Evolutionary conservation across 2,888 invertebrate genomes (phyloP), one percentile per base, ranked within the genome.

Genomic region (Argyresthia albistria): DNA sequence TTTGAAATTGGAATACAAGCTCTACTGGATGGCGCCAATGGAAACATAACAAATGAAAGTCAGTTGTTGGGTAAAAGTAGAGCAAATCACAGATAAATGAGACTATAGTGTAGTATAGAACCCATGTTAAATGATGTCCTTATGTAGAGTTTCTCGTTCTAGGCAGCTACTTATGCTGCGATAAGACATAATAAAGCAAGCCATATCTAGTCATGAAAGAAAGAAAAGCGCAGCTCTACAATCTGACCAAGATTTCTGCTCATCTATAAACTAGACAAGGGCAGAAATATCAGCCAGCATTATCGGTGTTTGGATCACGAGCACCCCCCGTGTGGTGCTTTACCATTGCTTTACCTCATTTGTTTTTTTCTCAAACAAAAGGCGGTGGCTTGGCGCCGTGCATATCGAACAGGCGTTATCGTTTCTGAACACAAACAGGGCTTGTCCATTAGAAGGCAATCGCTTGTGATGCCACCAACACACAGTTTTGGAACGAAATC

Each of bases 381-480:
- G 60, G 74, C 80, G 66, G 82, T 82, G 82, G 82, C 83, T 66
- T 81, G 86, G 86, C 86, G 87, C 87, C 87, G 78, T 66, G 76
- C 76, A 73, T 86, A 87, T 87, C 87, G 73, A 77, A 71, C 75
- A 70, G 60, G 66, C 70, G 73, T 87, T 87, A 87, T 87, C 87
- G 64, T 62, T 54, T 56, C 60, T 70, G 74, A 76, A 84, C 82
- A 83, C 86, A 84, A 84, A 87, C 87, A 87, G 60, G 76, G 80
- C 78, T 84, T 87, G 87, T 87, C 83, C 87, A 88, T 88, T 89
- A 89, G 84, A 86, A 79, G 72, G 82, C 84, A 88, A 88, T 88
- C 88, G 87, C 71, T 73, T 73, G 76, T 81, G 78, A 74, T 77
- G 81, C 84, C 83, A 84, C 84, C 84, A 86, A 79, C 84, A 80